Conservation (phyloP, 2,797 vertebrate species). For the Rhynchonycteris naso region DNA sequence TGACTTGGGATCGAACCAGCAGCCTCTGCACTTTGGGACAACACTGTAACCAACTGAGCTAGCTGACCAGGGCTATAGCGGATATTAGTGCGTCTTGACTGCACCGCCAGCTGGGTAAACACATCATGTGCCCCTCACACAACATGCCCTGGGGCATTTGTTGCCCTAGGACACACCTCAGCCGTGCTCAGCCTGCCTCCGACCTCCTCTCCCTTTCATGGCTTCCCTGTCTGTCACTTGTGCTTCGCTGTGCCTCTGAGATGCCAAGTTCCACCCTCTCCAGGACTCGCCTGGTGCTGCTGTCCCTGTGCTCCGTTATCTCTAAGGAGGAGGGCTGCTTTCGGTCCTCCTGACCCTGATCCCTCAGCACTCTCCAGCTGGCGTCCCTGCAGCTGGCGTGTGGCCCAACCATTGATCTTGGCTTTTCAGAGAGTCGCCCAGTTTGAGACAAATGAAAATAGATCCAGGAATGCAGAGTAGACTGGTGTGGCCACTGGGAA, state of each 20-base stretch:
- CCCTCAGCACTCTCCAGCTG: background rate
- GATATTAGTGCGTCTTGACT: too few relatives aligned
- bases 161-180: background rate
- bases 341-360: background rate
- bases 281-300: background rate
- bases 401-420: background rate
- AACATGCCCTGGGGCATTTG: background rate
- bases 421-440: background rate
- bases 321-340: background rate
- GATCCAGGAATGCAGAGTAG: background rate
- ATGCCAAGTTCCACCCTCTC: background rate
- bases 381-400: background rate
- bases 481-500: background rate
- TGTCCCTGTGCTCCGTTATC: background rate
- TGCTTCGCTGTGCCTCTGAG: background rate
- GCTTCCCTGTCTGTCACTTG: background rate
- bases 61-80: too few relatives aligned
- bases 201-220: background rate
- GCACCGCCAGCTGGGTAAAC: too few relatives aligned
- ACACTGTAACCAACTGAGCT: too few relatives aligned
- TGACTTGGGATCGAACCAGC: too few relatives aligned
- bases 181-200: background rate
- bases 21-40: too few relatives aligned
- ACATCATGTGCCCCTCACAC: fast-evolving
- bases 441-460: background rate